Conservation (phyloP, 2,797 vertebrate genomes). For the Leuciscus waleckii region DNA sequence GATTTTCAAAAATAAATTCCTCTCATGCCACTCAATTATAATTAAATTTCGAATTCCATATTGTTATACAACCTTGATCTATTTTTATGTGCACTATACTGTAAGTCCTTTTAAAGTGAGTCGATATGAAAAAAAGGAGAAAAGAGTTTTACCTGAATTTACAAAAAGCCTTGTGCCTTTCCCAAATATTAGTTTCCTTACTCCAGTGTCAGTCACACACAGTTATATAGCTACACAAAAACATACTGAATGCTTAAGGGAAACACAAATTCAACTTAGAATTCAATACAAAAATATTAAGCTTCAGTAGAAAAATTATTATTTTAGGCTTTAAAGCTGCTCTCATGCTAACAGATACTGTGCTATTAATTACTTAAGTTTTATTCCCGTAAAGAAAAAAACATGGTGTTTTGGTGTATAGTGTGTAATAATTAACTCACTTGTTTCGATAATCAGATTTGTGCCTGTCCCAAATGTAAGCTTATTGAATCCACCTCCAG, state of each 20-base stretch:
- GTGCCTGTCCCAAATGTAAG: slow-evolving; percentile 60
- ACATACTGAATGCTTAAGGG: neutral
- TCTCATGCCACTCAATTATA: neutral
- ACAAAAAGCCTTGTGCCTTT: slow-evolving; percentile 50
- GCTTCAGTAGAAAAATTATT: neutral
- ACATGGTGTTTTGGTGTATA: too few species aligned
- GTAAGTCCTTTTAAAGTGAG: neutral
- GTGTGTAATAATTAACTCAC: slow-evolving; percentile 54
- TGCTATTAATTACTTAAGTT: neutral
- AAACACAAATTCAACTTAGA: neutral
- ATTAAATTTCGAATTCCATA: neutral
- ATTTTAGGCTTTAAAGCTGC: neutral
- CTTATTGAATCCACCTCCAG: slow-evolving; percentile 25
- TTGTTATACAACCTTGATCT: neutral
- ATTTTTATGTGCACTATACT: neutral
- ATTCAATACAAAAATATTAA: neutral
- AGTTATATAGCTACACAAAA: slow-evolving; percentile 33
- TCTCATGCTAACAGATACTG: neutral
- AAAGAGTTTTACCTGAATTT: slow-evolving; percentile 35
- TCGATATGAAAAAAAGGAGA: neutral
- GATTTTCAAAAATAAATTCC: neutral
- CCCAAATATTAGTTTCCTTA: slow-evolving; percentile 58
- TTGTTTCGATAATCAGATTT: slow-evolving; percentile 47
- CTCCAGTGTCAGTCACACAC: slow-evolving; percentile 38
- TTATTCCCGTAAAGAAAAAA: neutral